phyloP scores from a whole-genome alignment of 2,888 invertebrate genomes.

The Xestia rhomboidea region DNA sequence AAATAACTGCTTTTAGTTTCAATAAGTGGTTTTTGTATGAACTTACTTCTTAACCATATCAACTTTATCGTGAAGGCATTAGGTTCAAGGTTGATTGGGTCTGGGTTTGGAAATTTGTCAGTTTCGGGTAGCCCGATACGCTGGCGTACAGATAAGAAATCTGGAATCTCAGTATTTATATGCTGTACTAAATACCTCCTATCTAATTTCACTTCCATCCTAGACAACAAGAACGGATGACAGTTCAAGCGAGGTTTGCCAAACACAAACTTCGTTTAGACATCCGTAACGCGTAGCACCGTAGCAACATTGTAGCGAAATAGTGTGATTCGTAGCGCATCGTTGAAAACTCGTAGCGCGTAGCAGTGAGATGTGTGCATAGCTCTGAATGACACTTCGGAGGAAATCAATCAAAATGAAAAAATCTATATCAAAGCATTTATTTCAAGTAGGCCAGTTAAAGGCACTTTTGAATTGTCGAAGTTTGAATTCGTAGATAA shows the following conservation, averaged over 20 bases:
- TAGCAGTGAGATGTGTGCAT: slow-evolving; percentile 1
- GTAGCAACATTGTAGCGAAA: slow-evolving; percentile 15
- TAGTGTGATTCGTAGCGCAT: slow-evolving; percentile 19
- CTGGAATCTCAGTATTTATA: background rate
- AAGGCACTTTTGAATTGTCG: too few species aligned
- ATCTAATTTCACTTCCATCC: slow-evolving; percentile 14
- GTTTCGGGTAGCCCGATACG: too few species aligned
- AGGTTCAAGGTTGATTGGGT: too few species aligned
- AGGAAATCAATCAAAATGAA: too few species aligned
- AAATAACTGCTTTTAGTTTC: background rate
- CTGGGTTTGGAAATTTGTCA: too few species aligned
- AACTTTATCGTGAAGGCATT: too few species aligned
- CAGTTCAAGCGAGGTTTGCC: slow-evolving; percentile 43
- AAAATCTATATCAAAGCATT: too few species aligned
- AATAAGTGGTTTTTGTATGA: background rate
- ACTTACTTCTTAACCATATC: background rate
- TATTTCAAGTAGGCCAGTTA: too few species aligned
- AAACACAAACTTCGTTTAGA: slow-evolving; percentile 57
- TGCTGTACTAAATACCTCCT: background rate
- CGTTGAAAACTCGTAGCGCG: slow-evolving; percentile 15
- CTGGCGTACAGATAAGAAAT: background rate
- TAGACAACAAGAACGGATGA: slow-evolving; percentile 22
- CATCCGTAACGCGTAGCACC: slow-evolving; percentile 44
- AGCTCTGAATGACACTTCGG: background rate
- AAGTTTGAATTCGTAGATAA: too few species aligned